These are phyloP conservation scores for Alexandromys fortis DNA, from an alignment of 2,113 vertebrate genomes.

Conservation along the genomic window DNA sequence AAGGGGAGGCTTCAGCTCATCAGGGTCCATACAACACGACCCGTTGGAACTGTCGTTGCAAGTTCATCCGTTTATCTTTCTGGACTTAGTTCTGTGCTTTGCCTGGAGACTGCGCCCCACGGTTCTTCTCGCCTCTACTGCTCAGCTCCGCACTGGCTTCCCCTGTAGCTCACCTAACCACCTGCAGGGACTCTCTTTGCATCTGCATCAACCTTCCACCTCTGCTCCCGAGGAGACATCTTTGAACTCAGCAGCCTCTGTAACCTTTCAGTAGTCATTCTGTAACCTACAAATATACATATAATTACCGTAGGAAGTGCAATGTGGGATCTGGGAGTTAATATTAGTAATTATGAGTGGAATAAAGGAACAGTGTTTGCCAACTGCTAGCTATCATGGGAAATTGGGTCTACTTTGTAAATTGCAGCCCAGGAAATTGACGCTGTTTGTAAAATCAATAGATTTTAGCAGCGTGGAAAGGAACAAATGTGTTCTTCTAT, in stretches of 20 bases:
- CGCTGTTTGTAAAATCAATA: not conserved
- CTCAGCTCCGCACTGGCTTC: not conserved
- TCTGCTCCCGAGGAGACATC: not conserved
- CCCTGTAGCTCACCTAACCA: too few species aligned
- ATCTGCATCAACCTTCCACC: not conserved
- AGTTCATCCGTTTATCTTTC: not conserved
- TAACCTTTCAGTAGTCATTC: not conserved
- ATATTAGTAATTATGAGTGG: conserved; percentile 8
- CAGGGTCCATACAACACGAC: not conserved
- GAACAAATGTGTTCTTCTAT: not conserved
- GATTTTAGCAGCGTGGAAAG: not conserved
- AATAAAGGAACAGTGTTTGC: not conserved
- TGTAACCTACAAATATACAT: not conserved
- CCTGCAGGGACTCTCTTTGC: not conserved
- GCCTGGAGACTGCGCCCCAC: too few species aligned
- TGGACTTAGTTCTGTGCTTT: not conserved
- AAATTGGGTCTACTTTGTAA: not conserved
- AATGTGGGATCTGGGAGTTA: not conserved
- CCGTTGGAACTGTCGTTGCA: not conserved
- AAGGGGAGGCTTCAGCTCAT: not conserved
- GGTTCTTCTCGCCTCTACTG: too few species aligned
- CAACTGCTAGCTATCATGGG: not conserved
- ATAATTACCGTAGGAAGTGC: not conserved
- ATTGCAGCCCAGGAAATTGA: not conserved
- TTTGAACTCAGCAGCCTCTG: not conserved